phyloP scores from a whole-genome alignment of 2,113 vertebrate genomes.

The rabbit (Oryctolagus cuniculus) region DNA sequence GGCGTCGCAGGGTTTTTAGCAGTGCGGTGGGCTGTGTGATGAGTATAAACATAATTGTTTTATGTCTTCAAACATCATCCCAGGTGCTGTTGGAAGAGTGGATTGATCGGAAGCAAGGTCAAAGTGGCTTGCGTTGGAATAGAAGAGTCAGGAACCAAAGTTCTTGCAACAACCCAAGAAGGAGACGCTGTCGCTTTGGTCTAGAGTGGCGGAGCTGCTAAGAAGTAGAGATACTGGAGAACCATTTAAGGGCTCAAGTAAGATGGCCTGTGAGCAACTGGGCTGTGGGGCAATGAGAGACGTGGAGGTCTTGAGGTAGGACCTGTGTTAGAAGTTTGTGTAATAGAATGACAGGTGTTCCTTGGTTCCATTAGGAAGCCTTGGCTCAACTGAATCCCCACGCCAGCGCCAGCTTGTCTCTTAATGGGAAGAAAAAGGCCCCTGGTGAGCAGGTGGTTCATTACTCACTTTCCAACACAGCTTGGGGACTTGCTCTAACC shows the following conservation, averaged over 20 bases:
- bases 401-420: neutral
- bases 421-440: neutral
- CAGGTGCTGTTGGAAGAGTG: neutral
- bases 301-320: neutral
- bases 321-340: neutral
- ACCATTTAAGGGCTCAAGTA: neutral
- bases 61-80: neutral
- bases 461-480: constrained; percentile 26
- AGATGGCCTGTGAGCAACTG: too few species aligned
- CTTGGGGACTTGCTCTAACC: neutral
- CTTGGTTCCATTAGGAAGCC: neutral
- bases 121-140: too few species aligned
- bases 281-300: neutral
- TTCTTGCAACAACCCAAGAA: neutral
- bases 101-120: neutral
- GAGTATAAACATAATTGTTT: neutral
- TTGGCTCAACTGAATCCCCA: neutral
- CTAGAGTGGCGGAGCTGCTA: fast-evolving
- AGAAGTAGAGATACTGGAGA: neutral
- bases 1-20: neutral
- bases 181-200: fast-evolving
- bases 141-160: fast-evolving
- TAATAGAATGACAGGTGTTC: neutral
- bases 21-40: neutral
- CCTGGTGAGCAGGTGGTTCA: neutral